phyloP scores from a whole-genome alignment of 2,113 vertebrate genomes.

The Anser brachyrhynchus region DNA sequence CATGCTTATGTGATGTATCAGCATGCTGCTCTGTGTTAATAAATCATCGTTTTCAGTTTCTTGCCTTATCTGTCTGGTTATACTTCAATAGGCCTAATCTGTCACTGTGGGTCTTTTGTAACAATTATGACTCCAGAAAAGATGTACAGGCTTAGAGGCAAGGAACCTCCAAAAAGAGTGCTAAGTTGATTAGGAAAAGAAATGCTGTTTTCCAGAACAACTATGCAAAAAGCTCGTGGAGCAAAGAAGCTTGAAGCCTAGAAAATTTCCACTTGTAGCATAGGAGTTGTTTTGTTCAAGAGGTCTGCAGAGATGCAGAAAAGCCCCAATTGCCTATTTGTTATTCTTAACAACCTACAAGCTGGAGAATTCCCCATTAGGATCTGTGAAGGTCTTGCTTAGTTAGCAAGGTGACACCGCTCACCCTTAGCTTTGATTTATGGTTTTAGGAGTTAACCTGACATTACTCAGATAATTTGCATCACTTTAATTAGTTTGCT shows the following conservation, averaged over 20 bases:
- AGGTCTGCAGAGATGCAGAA: neutral
- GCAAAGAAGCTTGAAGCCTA: neutral
- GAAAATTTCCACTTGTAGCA: neutral
- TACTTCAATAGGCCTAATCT: neutral
- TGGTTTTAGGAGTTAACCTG: neutral
- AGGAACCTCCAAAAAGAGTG: neutral
- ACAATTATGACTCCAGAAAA: neutral
- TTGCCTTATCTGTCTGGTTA: neutral
- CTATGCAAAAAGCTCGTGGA: neutral
- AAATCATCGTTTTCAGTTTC: neutral
- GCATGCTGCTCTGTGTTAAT: neutral
- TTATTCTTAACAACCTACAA: neutral
- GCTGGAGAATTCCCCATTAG: neutral
- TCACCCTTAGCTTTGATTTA: neutral
- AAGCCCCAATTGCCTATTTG: neutral
- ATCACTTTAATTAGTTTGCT: neutral
- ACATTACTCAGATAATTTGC: neutral
- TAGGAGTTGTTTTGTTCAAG: neutral
- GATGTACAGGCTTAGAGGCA: accelerated
- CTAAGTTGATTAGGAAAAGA: neutral
- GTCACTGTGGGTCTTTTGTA: neutral
- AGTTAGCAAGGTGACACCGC: neutral
- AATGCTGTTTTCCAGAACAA: neutral
- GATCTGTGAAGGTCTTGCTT: neutral
- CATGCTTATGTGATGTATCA: neutral